phyloP scores from a whole-genome alignment of 1,140 invertebrate genomes.

The Archegozetes longisetosus region DNA sequence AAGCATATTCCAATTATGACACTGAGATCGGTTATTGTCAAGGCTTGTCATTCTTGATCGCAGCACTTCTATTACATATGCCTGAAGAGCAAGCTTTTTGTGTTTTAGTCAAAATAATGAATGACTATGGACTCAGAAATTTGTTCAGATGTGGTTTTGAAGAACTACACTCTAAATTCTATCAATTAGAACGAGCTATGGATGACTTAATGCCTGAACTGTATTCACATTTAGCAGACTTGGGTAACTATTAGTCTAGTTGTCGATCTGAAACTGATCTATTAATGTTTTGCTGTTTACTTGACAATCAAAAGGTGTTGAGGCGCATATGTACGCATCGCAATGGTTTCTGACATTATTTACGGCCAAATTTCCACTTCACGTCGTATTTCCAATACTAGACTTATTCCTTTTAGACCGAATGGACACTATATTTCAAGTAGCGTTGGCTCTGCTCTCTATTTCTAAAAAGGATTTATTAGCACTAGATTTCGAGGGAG shows the following conservation, averaged over 20 bases:
- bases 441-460: slow-evolving; percentile 76
- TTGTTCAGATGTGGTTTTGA: slow-evolving; percentile 94
- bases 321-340: slow-evolving; percentile 97
- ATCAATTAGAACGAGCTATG: slow-evolving; percentile 88
- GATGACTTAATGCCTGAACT: slow-evolving; percentile 77
- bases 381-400: slow-evolving; percentile 91
- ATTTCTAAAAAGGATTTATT: slow-evolving; percentile 80
- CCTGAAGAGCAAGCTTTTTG: slow-evolving; percentile 98
- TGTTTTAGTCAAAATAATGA: slow-evolving; percentile 91
- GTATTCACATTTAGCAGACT: slow-evolving; percentile 71
- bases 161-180: slow-evolving; percentile 80
- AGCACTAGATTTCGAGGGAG: slow-evolving; percentile 86
- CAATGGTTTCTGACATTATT: slow-evolving; percentile 99
- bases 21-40: slow-evolving; percentile 97
- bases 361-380: slow-evolving; percentile 92
- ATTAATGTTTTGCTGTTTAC: neutral
- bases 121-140: slow-evolving; percentile 80
- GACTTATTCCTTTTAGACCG: slow-evolving; percentile 77
- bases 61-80: slow-evolving; percentile 90
- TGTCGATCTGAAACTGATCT: neutral
- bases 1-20: slow-evolving; percentile 93
- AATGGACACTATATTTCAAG: slow-evolving; percentile 85
- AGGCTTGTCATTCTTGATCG: slow-evolving; percentile 89
- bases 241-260: slow-evolving; percentile 26
- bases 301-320: slow-evolving; percentile 59